A percentile compares a stretch with the other conserved stretches of the same genome.
Evolutionary conservation across 2,113 vertebrate species (phyloP).

Genomic region (Austrofundulus limnaeus): DNA sequence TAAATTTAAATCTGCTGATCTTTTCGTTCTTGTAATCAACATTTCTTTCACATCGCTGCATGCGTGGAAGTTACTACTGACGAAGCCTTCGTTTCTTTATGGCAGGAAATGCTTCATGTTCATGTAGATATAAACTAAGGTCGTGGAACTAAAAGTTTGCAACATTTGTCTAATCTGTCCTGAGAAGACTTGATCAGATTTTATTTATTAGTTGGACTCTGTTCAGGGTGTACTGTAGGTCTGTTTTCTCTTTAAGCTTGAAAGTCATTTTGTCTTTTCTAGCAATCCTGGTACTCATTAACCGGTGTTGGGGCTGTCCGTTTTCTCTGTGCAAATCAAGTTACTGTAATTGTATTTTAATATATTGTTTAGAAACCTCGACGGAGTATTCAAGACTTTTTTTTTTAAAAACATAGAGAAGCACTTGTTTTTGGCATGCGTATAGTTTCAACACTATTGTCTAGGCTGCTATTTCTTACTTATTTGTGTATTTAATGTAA

Average conservation of each 20-base stretch:
- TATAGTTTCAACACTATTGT: constrained; percentile 82
- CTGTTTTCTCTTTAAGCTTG: constrained; percentile 63
- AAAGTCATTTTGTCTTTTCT: constrained; percentile 57
- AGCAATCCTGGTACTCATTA: constrained; percentile 71
- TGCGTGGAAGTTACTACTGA: constrained; percentile 68
- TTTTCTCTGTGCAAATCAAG: constrained; percentile 72
- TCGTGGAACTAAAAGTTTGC: constrained; percentile 69
- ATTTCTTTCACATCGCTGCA: constrained; percentile 35
- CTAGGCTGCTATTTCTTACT: constrained; percentile 86
- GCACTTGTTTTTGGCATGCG: constrained; percentile 82
- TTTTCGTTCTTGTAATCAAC: constrained; percentile 30
- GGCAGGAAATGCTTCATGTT: constrained; percentile 18
- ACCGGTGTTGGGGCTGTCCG: constrained; percentile 68
- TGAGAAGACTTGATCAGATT: constrained; percentile 84
- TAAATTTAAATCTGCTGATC: constrained; percentile 43
- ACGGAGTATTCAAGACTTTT: constrained; percentile 55
- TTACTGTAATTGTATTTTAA: constrained; percentile 78
- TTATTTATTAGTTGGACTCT: constrained; percentile 83
- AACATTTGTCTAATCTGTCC: constrained; percentile 79
- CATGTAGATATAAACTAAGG: constrained; percentile 29
- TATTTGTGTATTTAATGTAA: constrained; percentile 83
- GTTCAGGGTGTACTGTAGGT: constrained; percentile 80
- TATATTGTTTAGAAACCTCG: constrained; percentile 67
- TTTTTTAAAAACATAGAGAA: constrained; percentile 68
- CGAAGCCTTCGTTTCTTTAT: constrained; percentile 41